Evolutionary conservation across 2,113 vertebrate species (phyloP).

Genomic region (Microtus pennsylvanicus): DNA sequence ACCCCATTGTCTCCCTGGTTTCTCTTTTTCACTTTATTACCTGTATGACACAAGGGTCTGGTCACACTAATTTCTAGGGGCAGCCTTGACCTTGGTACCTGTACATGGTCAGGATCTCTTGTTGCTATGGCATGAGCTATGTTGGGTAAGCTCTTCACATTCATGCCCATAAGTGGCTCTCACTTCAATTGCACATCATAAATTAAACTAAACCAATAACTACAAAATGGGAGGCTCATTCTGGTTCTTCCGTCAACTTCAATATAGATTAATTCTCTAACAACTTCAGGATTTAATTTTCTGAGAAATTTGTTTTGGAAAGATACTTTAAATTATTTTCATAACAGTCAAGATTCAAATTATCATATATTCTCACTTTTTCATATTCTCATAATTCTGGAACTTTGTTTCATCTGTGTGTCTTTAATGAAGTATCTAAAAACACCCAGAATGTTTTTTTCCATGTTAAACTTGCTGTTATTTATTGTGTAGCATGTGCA

Average conservation of each 20-base stretch:
- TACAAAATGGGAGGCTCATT: not conserved
- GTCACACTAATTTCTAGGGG: not conserved
- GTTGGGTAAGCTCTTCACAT: not conserved
- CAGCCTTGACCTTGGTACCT: not conserved
- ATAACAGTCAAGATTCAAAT: not conserved
- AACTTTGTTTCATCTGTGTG: not conserved
- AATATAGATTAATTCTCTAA: not conserved
- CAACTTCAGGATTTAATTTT: not conserved
- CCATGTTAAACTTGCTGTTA: too few relatives aligned
- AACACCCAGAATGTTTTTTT: not conserved
- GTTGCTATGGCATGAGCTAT: not conserved
- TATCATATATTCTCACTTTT: constrained; percentile 1
- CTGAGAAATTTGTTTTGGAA: constrained; percentile 4
- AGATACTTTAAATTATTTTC: not conserved
- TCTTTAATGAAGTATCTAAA: constrained; percentile 1
- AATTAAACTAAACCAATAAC: not conserved
- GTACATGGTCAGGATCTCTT: not conserved
- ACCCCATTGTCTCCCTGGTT: not conserved
- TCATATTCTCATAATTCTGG: not conserved
- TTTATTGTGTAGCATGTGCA: too few relatives aligned
- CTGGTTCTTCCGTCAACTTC: not conserved
- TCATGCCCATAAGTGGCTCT: not conserved
- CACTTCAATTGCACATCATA: not conserved
- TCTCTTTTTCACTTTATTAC: not conserved
- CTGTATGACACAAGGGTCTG: not conserved